Percentiles rank a stretch among this genome's conserved stretches.
These are phyloP conservation scores for Muntiacus reevesi DNA, from an alignment of 2,113 vertebrate genomes.

Conservation along the genomic window DNA sequence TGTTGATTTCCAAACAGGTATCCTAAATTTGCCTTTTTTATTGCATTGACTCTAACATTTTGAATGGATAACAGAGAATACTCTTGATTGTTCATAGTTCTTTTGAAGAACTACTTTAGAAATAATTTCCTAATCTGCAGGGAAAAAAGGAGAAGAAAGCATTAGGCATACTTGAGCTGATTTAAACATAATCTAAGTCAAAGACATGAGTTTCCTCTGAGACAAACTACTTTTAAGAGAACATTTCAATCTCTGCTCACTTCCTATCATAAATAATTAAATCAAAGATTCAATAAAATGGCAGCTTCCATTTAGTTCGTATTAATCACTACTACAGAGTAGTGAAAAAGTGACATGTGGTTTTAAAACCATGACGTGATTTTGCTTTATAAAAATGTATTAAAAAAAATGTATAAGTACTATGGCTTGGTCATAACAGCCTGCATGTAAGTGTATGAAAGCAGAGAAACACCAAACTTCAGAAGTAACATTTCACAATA, in stretches of 20 bases:
- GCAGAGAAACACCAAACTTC: slow-evolving; percentile 19
- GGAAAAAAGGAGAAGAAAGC: slow-evolving; percentile 7
- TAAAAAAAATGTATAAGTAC: slow-evolving; percentile 62
- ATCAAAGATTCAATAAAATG: slow-evolving; percentile 46
- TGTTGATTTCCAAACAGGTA: slow-evolving; percentile 13
- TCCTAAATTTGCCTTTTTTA: neutral
- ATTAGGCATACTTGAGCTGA: neutral
- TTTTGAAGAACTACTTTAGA: slow-evolving; percentile 13
- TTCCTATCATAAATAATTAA: slow-evolving; percentile 56
- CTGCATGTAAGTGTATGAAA: slow-evolving; percentile 33
- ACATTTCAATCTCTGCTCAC: slow-evolving; percentile 15
- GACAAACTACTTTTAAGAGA: slow-evolving; percentile 44
- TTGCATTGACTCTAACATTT: neutral
- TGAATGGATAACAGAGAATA: neutral
- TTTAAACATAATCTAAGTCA: slow-evolving; percentile 34
- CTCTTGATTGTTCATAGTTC: neutral
- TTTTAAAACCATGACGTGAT: slow-evolving; percentile 54
- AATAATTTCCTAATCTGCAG: slow-evolving; percentile 30
- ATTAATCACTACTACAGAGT: slow-evolving; percentile 54
- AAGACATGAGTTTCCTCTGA: neutral
- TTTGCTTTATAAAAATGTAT: slow-evolving; percentile 65
- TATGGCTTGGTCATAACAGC: slow-evolving; percentile 41
- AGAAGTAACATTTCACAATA: slow-evolving; percentile 38
- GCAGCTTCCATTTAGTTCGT: slow-evolving; percentile 32
- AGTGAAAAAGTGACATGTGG: slow-evolving; percentile 31